phyloP scores from a whole-genome alignment of 1,140 invertebrate genomes.

The Panulirus ornatus region DNA sequence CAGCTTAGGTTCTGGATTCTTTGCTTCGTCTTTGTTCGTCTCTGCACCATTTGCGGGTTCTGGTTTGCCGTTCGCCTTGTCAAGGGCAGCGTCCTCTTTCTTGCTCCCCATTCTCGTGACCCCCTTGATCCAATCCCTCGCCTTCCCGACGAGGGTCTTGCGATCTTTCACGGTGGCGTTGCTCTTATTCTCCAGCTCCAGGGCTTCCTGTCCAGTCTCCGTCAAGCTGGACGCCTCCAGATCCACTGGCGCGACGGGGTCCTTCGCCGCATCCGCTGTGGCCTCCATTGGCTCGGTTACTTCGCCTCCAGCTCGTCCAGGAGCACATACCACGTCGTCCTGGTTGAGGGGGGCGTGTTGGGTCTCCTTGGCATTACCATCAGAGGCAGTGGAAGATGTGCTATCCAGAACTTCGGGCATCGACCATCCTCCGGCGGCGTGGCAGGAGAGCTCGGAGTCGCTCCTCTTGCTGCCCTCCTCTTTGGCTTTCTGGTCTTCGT shows the following conservation, averaged over 20 bases:
- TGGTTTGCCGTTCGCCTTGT: background rate
- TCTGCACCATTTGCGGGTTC: background rate
- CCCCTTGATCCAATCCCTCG: constrained; percentile 55
- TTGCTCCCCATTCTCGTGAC: constrained; percentile 46
- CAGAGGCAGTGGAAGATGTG: constrained; percentile 13
- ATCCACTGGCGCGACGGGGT: background rate
- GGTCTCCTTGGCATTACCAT: background rate
- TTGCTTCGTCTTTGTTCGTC: background rate
- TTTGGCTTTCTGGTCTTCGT: constrained; percentile 16
- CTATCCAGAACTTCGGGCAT: constrained; percentile 28
- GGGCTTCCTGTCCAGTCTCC: constrained; percentile 48
- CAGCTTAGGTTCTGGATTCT: background rate
- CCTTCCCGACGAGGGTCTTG: constrained; percentile 53
- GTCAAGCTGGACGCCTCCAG: background rate
- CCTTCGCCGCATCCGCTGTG: background rate
- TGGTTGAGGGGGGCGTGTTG: background rate
- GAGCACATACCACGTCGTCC: constrained; percentile 29
- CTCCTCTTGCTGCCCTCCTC: background rate
- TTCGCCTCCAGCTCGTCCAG: constrained; percentile 17
- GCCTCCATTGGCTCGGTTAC: background rate
- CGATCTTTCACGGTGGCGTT: constrained; percentile 12
- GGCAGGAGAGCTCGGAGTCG: constrained; percentile 31
- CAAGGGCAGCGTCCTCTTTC: background rate
- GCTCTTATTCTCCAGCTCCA: constrained; percentile 32
- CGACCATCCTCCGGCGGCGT: constrained; percentile 17